phyloP scores from a whole-genome alignment of 2,113 vertebrate species.

The Oreochromis niloticus region DNA sequence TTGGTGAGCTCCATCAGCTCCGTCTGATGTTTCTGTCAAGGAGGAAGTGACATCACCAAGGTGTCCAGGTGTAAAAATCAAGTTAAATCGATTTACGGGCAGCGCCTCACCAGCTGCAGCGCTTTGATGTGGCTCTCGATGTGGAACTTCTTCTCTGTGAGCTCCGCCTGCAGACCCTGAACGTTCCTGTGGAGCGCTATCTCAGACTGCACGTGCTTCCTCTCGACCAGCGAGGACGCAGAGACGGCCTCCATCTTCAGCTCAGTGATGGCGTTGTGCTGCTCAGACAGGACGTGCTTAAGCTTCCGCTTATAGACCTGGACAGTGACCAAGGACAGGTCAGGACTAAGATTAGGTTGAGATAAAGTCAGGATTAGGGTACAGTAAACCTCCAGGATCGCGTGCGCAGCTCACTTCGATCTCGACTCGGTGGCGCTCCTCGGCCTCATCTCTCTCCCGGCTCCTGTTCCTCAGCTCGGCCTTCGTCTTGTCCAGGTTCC shows the following conservation, averaged over 20 bases:
- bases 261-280: neutral
- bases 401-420: constrained; percentile 24
- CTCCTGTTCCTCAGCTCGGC: constrained; percentile 1
- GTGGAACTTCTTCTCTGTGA: constrained; percentile 78
- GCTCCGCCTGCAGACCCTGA: constrained; percentile 63
- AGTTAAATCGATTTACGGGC: rapidly evolving
- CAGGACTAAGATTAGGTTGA: neutral
- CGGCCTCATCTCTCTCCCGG: constrained; percentile 26
- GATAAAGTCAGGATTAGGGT: neutral
- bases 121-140: constrained; percentile 71
- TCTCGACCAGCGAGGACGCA: constrained; percentile 69
- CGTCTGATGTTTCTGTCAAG: constrained; percentile 84
- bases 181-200: constrained; percentile 49
- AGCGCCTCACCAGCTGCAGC: constrained; percentile 77
- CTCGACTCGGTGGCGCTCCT: constrained; percentile 51
- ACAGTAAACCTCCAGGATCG: neutral
- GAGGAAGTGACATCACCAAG: neutral
- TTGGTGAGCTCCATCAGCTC: constrained; percentile 76
- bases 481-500: constrained; percentile 9
- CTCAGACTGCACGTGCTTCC: constrained; percentile 73
- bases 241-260: neutral
- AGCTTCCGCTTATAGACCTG: constrained; percentile 63
- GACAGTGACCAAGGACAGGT: rapidly evolving
- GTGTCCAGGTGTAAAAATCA: neutral
- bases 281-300: constrained; percentile 39